Base-by-base conservation (phyloP, 2,888 invertebrate species). In the Harpalus rubripes region DNA sequence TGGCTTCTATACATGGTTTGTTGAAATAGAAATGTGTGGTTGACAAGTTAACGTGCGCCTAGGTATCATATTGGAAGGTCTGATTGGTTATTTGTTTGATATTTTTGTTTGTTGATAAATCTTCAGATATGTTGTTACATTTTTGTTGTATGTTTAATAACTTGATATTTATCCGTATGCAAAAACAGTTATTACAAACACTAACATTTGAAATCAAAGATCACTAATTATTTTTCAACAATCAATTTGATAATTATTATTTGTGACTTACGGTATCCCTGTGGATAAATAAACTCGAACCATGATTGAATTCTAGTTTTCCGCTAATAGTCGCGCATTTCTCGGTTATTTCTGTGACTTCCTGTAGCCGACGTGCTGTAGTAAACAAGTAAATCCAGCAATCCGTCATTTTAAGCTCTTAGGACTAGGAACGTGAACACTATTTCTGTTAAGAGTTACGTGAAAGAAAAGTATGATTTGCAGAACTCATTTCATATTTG, bases 371-470 rank as follows among this genome's bases (percentile, higher is more conserved):
- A 12, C 32, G 7, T 26, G 68, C 12, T n/a, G 68, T 68, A 26
- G 68, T 68, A 68, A 68, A 68, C 68, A 68, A 68, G 32, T 32
- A 68, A 68, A 32, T 32, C 32, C 63, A 15, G n/a, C 39, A 26
- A 68, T 68, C 68, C 68, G 68, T 68, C 68, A 68, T 68, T 39
- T 32, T 68, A 68, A 68, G 44, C 44, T 52, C 32, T 32, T 32
- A 32, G 32, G 32, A 32, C 32, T 32, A 32, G 32, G 32, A 32
- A 32, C 32, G 32, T 5, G 32, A 32, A 32, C 32, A 32, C 32
- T 32, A 32, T 32, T 32, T 32, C 32, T 32, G 32, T 32, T 32
- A 32, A 32, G 32, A 32, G 32, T 32, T 32, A 32, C 32, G 32
- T 6, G 32, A 32, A 32, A 32, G 32, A 32, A 32, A 32, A 32